Base-by-base conservation (phyloP, 92 coral and sea anemone species). In the Galaxea fascicularis region DNA sequence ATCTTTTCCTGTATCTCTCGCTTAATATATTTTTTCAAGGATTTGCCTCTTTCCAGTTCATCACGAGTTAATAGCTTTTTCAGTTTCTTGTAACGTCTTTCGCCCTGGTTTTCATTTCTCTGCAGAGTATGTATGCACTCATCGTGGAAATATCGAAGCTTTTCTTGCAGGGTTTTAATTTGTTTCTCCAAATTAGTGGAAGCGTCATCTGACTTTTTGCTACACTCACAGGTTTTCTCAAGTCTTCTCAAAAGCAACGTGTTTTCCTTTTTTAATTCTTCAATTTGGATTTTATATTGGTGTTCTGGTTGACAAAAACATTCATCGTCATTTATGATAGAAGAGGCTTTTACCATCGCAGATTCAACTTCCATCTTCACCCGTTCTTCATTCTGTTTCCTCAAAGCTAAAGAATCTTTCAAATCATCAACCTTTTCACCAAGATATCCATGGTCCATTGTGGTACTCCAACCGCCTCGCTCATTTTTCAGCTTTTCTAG, bases 401-500 rank as follows among this genome's bases (percentile, higher is more conserved):
- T 54, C 79, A 56, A 53, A 15, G 6, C 15, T 16, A 74, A 53
- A 28, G 51, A 74, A 29, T 49, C 79, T 29, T 54, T 54, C 51
- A 74, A 74, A 54, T 28, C 29, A 53, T 74, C 66, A 44, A 54
- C 29, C 20, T 28, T 46, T 56, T 74, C 66, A 26, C 52, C 51
- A 30, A 74, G 52, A 29, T 56, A n/a, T 2, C 68, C 27, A 76
- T 57, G 57, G 21, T 76, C 80, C 53, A 56, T 17, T 0, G 31
- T 30, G 29, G 41, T 14, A 27, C 28, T 14, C 52, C 10, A 12
- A 63, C 17, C n/a, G 28, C 24, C 41, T 10, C 15, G 64, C 30
- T 76, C 49, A 5, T 20, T 24, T 35, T 58, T 21, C 10, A 58
- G 10, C 0, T 5, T 76, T 13, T 76, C 68, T 22, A 76, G 16